Percentiles rank a stretch among this genome's conserved stretches.
These are phyloP conservation scores for Pipa parva DNA, from an alignment of 2,113 vertebrate genomes.

Conservation along the genomic window DNA sequence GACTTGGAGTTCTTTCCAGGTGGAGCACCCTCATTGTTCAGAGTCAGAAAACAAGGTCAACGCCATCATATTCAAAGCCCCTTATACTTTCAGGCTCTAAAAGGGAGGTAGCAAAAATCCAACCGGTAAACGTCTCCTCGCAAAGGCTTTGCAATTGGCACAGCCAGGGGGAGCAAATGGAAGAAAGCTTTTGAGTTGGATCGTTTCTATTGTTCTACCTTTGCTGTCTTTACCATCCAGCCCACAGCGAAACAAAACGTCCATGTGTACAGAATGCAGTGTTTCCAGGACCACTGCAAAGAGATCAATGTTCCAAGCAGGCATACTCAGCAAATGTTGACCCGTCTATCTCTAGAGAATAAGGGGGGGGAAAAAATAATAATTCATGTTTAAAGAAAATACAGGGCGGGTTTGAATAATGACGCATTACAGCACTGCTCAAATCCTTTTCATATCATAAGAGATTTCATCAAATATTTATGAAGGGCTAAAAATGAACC, in stretches of 20 bases:
- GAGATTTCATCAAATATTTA: neutral
- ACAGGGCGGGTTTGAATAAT: neutral
- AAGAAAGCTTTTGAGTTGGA: neutral
- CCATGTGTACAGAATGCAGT: conserved; percentile 11
- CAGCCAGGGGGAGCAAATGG: neutral
- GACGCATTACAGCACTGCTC: neutral
- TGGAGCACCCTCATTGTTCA: no score
- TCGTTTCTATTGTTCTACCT: conserved; percentile 4
- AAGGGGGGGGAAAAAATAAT: neutral
- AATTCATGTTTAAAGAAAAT: neutral
- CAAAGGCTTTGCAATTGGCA: neutral
- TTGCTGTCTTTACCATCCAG: neutral
- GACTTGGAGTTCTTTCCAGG: no score
- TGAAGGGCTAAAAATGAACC: neutral
- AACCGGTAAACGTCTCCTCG: no score
- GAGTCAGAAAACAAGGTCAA: no score
- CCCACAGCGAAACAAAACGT: no score
- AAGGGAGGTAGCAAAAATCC: no score
- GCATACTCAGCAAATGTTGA: neutral
- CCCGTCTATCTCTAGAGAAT: neutral
- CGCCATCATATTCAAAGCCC: no score
- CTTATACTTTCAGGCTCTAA: no score
- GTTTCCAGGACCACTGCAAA: conserved; percentile 20
- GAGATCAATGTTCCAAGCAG: conserved; percentile 23
- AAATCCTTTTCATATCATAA: neutral